A percentile compares a stretch with the other conserved stretches of the same genome.
Evolutionary conservation across 2,797 vertebrate genomes (phyloP).

Genomic region (Zalophus californianus): DNA sequence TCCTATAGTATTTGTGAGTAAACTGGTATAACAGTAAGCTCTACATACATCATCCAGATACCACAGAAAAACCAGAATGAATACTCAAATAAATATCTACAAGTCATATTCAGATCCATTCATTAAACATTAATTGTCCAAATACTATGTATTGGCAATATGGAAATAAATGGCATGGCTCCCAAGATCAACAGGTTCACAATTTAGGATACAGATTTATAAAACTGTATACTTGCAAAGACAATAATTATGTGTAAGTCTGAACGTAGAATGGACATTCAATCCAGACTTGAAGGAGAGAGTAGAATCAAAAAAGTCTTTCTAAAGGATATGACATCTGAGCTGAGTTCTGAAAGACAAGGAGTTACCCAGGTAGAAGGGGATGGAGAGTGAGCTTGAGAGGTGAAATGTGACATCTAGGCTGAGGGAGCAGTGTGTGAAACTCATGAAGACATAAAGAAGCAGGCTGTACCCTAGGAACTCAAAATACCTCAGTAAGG

Average conservation of each 20-base stretch:
- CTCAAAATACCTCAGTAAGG: not conserved
- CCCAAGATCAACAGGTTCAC: not conserved
- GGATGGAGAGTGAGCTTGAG: not conserved
- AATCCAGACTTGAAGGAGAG: not conserved
- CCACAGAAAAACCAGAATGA: not conserved
- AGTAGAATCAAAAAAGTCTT: not conserved
- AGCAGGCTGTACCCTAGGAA: not conserved
- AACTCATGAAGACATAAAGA: not conserved
- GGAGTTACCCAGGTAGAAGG: not conserved
- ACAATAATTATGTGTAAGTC: not conserved
- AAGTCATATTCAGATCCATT: not conserved
- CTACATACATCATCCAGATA: not conserved
- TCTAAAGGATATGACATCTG: not conserved
- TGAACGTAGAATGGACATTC: not conserved
- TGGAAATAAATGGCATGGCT: not conserved
- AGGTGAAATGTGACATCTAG: not conserved
- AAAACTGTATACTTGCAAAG: not conserved
- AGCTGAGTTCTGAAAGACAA: not conserved
- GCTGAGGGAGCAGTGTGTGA: not conserved
- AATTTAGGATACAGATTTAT: constrained; percentile 17
- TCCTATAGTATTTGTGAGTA: not conserved
- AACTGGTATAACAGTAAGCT: not conserved
- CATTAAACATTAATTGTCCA: not conserved
- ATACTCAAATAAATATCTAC: not conserved
- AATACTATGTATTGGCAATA: not conserved